phyloP scores from a whole-genome alignment of 1,140 invertebrate genomes.

The Anthonomus grandis region DNA sequence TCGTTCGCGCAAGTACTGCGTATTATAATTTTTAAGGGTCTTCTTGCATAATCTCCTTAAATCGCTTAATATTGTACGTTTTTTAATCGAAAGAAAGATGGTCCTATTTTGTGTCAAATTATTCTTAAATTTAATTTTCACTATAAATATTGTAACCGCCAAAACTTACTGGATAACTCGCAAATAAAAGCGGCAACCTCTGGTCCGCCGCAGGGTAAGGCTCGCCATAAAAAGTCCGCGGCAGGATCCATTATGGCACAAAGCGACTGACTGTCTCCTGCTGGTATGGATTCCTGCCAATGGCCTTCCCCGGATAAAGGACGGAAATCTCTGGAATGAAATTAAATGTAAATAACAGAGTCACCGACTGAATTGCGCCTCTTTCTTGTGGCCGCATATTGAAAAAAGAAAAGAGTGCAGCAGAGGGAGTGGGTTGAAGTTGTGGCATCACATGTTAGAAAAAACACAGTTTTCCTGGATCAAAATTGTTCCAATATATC shows the following conservation, averaged over 20 bases:
- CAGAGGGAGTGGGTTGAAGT: not conserved
- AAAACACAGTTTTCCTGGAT: no score
- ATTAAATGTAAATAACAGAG: not conserved
- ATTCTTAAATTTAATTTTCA: no score
- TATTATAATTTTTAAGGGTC: no score
- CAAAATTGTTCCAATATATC: no score
- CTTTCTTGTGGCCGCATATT: not conserved
- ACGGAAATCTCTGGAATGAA: slow-evolving; percentile 46
- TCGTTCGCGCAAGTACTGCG: no score
- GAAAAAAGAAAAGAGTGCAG: not conserved
- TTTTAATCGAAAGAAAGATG: no score
- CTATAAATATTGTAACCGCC: no score
- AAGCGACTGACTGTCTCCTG: slow-evolving; percentile 44
- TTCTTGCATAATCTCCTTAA: no score
- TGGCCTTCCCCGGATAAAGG: slow-evolving; percentile 61
- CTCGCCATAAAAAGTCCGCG: slow-evolving; percentile 68
- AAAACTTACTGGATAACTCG: slow-evolving; percentile 66
- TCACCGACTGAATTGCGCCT: not conserved
- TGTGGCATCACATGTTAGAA: not conserved
- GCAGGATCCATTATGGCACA: slow-evolving; percentile 68
- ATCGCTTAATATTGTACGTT: no score
- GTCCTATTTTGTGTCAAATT: no score
- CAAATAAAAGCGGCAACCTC: slow-evolving; percentile 70
- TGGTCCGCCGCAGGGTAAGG: slow-evolving; percentile 66
- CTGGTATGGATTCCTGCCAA: slow-evolving; percentile 56